Evolutionary conservation across 2,797 vertebrate genomes (phyloP).

Genomic region (Naso thynnoides): DNA sequence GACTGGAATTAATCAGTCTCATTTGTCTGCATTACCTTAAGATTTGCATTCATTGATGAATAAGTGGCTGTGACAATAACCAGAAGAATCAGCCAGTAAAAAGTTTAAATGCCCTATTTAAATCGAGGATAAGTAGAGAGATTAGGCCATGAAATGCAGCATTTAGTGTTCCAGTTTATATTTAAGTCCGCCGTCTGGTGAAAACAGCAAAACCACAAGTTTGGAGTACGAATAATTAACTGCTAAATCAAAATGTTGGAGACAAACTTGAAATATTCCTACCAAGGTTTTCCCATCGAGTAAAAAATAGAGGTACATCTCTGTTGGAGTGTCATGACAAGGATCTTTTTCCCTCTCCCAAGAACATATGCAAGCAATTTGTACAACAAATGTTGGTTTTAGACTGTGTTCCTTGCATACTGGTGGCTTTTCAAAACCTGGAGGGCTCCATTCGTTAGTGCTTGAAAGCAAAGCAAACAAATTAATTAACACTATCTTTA

Average conservation of each 20-base stretch:
- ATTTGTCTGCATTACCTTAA: conserved; percentile 12
- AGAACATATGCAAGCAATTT: conserved; percentile 91
- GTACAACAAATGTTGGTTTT: conserved; percentile 89
- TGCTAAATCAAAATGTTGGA: conserved; percentile 66
- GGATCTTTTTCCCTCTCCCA: conserved; percentile 70
- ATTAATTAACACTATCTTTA: conserved; percentile 92
- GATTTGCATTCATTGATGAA: conserved; percentile 10
- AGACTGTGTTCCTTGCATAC: conserved; percentile 81
- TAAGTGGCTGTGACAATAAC: not conserved
- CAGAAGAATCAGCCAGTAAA: conserved; percentile 6
- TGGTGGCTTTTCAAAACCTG: conserved; percentile 83
- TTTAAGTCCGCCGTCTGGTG: conserved; percentile 62
- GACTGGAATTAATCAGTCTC: conserved; percentile 22
- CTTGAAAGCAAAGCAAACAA: conserved; percentile 89
- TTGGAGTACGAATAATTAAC: conserved; percentile 72
- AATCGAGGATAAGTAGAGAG: conserved; percentile 28
- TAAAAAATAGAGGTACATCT: conserved; percentile 61
- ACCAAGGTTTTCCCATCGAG: conserved; percentile 57
- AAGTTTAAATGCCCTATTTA: not conserved
- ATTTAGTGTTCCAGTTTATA: conserved; percentile 43
- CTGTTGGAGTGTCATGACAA: conserved; percentile 73
- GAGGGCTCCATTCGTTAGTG: conserved; percentile 84
- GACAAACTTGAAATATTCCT: conserved; percentile 58
- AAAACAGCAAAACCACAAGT: conserved; percentile 72
- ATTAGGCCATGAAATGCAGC: conserved; percentile 35